Conservation (phyloP, 2,888 invertebrate genomes). For the Sarcophaga caerulescens region DNA sequence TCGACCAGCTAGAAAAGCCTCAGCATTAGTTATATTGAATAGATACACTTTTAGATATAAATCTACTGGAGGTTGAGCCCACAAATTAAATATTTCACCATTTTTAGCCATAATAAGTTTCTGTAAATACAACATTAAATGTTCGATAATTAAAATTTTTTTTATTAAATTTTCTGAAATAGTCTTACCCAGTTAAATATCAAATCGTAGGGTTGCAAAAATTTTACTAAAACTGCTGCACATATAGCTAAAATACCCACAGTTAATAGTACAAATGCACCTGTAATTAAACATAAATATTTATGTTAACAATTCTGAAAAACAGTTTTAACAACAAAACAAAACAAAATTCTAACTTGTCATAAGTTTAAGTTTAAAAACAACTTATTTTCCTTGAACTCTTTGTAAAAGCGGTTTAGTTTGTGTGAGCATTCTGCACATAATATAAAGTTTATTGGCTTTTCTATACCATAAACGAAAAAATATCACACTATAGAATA, state of each 20-base stretch:
- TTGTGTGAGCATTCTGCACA: slow-evolving; percentile 24
- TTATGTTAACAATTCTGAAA: slow-evolving; percentile 2
- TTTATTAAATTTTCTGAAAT: no score
- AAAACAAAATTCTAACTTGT: slow-evolving; percentile 23
- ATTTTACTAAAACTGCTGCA: slow-evolving; percentile 85
- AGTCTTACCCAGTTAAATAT: slow-evolving; percentile 87
- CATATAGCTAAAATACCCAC: slow-evolving; percentile 86
- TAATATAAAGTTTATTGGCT: slow-evolving; percentile 37
- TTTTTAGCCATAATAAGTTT: slow-evolving; percentile 88
- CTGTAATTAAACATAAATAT: slow-evolving; percentile 82
- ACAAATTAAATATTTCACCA: slow-evolving; percentile 91
- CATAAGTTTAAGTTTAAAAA: slow-evolving; percentile 30
- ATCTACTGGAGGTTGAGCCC: slow-evolving; percentile 90
- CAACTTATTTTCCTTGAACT: slow-evolving; percentile 51
- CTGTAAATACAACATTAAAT: slow-evolving; percentile 80
- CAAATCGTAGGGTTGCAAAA: slow-evolving; percentile 88
- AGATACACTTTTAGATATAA: slow-evolving; percentile 89
- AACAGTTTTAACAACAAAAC: no score
- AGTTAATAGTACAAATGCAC: slow-evolving; percentile 87
- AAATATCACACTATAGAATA: slow-evolving; percentile 3
- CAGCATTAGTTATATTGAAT: slow-evolving; percentile 92
- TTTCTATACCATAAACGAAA: neutral
- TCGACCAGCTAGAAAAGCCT: slow-evolving; percentile 88
- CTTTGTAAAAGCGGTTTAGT: slow-evolving; percentile 33
- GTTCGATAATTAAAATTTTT: no score